Evolutionary conservation across 1,140 invertebrate species (phyloP).

Genomic region (Brachionus plicatilis): DNA sequence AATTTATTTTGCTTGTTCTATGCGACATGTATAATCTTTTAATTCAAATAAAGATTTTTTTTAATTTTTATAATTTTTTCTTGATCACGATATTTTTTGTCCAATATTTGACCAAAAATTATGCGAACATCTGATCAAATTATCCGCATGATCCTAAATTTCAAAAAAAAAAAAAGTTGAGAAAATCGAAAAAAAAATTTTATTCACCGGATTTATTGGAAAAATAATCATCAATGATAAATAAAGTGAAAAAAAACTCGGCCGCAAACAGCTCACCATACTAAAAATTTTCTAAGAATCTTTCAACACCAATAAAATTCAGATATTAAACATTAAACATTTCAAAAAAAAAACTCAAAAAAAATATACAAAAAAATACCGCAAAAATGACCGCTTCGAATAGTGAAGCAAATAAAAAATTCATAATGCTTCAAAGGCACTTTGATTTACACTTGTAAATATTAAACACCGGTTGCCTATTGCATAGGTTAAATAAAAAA

Average conservation of each 20-base stretch:
- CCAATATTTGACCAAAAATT: too few relatives aligned
- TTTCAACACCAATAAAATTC: not conserved
- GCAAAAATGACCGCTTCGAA: not conserved
- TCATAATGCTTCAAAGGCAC: not conserved
- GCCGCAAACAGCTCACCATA: not conserved
- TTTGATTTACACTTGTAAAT: not conserved
- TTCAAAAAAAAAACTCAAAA: not conserved
- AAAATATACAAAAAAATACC: not conserved
- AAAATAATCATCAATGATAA: not conserved
- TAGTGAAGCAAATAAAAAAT: not conserved
- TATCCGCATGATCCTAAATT: not conserved
- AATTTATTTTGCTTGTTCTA: too few relatives aligned
- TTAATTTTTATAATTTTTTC: too few relatives aligned
- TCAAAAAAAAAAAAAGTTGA: not conserved
- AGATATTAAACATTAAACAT: not conserved
- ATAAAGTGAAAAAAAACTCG: not conserved
- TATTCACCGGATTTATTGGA: not conserved
- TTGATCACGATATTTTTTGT: too few relatives aligned
- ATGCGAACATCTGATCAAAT: too few relatives aligned
- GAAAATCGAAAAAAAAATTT: not conserved
- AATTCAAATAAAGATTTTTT: too few relatives aligned
- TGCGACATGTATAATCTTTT: too few relatives aligned
- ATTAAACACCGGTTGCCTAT: not conserved
- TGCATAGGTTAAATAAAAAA: conserved; percentile 17
- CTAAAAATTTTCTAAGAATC: not conserved